phyloP scores from a whole-genome alignment of 2,888 invertebrate genomes.

The Ochropacha duplaris region DNA sequence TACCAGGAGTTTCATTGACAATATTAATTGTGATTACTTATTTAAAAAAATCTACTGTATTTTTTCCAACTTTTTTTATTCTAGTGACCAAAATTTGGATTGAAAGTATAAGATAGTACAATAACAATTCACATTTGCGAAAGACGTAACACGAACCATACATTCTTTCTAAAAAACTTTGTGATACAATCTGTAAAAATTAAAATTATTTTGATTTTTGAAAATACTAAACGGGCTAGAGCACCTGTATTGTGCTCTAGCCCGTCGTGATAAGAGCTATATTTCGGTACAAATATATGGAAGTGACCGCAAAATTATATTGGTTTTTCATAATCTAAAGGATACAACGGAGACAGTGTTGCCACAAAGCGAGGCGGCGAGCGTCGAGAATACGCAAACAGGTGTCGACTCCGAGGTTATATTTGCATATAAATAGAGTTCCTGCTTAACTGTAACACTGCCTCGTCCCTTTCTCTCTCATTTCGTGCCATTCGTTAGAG shows the following conservation, averaged over 20 bases:
- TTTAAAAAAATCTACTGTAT: too few species aligned
- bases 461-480: conserved; percentile 73
- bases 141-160: too few species aligned
- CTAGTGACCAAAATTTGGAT: neutral
- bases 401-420: conserved; percentile 82
- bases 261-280: conserved; percentile 31
- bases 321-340: conserved; percentile 62
- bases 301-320: conserved; percentile 35
- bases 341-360: conserved; percentile 71
- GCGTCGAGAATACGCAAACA: conserved; percentile 81
- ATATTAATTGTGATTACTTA: neutral
- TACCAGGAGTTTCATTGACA: conserved; percentile 13
- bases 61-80: too few species aligned
- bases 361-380: conserved; percentile 71
- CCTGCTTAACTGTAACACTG: conserved; percentile 82
- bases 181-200: too few species aligned
- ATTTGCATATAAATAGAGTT: conserved; percentile 84
- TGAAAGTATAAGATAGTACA: too few species aligned
- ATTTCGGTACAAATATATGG: conserved; percentile 27
- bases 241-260: conserved; percentile 10
- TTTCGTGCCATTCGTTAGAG: conserved; percentile 58
- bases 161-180: too few species aligned
- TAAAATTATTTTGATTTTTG: too few species aligned
- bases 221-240: neutral
- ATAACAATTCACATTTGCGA: too few species aligned